A percentile compares a stretch with the other conserved stretches of the same genome.
Conservation (phyloP, 2,797 vertebrate genomes). For the Macroramphosus scolopax region DNA sequence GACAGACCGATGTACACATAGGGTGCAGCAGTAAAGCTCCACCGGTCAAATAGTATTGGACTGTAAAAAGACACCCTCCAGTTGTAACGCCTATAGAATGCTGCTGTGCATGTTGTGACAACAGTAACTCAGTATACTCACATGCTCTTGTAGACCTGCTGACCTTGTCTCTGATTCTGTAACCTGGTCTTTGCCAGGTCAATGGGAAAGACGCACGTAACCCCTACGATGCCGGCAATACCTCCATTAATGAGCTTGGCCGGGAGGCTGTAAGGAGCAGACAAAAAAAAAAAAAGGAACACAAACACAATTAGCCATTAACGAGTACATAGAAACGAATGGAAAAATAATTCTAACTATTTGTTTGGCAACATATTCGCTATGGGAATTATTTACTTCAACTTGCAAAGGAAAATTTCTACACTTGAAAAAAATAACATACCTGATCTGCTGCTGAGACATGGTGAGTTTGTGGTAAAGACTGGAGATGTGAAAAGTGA, state of each 20-base stretch:
- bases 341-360: too few relatives aligned
- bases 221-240: constrained; percentile 86
- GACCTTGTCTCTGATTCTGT: constrained; percentile 85
- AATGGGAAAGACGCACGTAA: constrained; percentile 87
- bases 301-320: fast-evolving
- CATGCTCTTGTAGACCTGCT: constrained; percentile 86
- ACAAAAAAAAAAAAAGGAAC: not conserved
- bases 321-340: not conserved
- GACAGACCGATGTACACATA: too few relatives aligned
- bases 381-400: too few relatives aligned
- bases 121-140: constrained; percentile 63
- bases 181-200: constrained; percentile 86
- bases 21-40: too few relatives aligned
- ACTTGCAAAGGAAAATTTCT: too few relatives aligned
- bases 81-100: too few relatives aligned
- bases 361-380: too few relatives aligned
- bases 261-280: constrained; percentile 74
- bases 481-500: constrained; percentile 8
- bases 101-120: too few relatives aligned
- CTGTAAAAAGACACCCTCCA: too few relatives aligned
- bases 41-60: not conserved
- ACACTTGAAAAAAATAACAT: constrained; percentile 1
- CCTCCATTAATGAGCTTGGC: constrained; percentile 88
- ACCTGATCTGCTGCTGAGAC: constrained; percentile 82
- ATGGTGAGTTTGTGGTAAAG: constrained; percentile 55